Base-by-base conservation (phyloP, 2,113 vertebrate genomes). In the Tautogolabrus adspersus region DNA sequence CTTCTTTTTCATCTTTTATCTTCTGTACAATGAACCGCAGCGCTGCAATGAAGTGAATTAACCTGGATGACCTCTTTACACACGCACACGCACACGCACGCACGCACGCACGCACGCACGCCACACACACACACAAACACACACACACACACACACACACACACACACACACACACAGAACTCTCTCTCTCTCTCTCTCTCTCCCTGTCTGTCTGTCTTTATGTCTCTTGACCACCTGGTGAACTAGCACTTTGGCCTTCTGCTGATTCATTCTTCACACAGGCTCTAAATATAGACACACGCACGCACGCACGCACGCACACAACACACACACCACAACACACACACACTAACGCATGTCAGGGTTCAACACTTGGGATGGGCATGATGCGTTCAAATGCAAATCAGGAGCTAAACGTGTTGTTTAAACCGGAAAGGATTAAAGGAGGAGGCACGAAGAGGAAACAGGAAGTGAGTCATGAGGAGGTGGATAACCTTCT, bases 281-380 rank as follows among this genome's bases (percentile, higher is more conserved):
- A 51, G 67, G 73, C 19, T 56, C 82, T 88, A 86, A 87, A 87
- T 75, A 86, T 89, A 91, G 81, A 77, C 52, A 22, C 22, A 37
- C 58, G 30, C 51, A 51, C 59, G 26, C 51, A 34, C 30, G 3
- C 30, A 34, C 4, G 3, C 30, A 63, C 67, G 19, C 61, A 22
- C 38, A 40, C 10, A 11, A 37, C 58, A 42, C 51, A 51, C 59
- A 37, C 51, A 34, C 30, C 1, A 1, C 1, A 0, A 34, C 30
- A 63, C 67, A 22, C 61, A 22, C 38, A 40, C 10, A 11, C 3
- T 5, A 19, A 9, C 19, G 49, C 19, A 19, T 3, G 18, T 49
- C 42, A 23, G 19, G 71, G 52, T 59, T 64, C 57, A 66, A 10
- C n/a, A 4, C 59, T 30, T 19, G 30, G 16, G 55, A 76, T n/a